Evolutionary conservation across 30 jellyfish, hydroid and myxozoan species (phyloP).

Genomic region (Nemopilema nomurai): DNA sequence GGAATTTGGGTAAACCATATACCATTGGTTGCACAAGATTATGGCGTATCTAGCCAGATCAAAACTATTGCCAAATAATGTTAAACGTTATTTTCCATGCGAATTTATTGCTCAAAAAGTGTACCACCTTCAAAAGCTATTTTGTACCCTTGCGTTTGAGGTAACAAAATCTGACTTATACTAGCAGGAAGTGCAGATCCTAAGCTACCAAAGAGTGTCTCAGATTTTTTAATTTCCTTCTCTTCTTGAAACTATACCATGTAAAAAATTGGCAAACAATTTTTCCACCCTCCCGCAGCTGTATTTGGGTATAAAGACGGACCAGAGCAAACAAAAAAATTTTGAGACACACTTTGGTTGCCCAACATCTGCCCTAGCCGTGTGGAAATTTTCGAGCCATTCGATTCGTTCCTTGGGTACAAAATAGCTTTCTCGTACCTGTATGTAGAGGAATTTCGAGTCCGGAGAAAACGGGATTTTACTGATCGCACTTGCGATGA

Average conservation of each 20-base stretch:
- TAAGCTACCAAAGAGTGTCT: neutral
- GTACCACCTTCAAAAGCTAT: neutral
- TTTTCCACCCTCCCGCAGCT: neutral
- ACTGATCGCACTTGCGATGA: neutral
- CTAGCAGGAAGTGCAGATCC: neutral
- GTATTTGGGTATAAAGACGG: neutral
- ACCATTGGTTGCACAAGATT: neutral
- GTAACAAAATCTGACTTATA: neutral
- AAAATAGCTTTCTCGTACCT: neutral
- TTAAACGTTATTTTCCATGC: neutral
- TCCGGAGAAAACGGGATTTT: neutral
- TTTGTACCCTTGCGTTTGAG: neutral
- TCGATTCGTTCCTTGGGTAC: neutral
- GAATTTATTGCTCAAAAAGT: neutral
- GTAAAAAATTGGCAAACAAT: neutral
- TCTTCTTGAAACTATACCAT: neutral
- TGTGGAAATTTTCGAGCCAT: neutral
- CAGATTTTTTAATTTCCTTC: neutral
- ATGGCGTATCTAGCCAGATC: neutral
- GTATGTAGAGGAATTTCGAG: neutral
- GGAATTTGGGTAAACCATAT: neutral
- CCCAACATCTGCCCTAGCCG: neutral
- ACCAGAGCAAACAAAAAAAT: neutral
- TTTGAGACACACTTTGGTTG: neutral
- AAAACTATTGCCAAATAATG: neutral